These are phyloP conservation scores for Drosophila limbata DNA, from an alignment of 2,888 invertebrate species.

Conservation along the genomic window DNA sequence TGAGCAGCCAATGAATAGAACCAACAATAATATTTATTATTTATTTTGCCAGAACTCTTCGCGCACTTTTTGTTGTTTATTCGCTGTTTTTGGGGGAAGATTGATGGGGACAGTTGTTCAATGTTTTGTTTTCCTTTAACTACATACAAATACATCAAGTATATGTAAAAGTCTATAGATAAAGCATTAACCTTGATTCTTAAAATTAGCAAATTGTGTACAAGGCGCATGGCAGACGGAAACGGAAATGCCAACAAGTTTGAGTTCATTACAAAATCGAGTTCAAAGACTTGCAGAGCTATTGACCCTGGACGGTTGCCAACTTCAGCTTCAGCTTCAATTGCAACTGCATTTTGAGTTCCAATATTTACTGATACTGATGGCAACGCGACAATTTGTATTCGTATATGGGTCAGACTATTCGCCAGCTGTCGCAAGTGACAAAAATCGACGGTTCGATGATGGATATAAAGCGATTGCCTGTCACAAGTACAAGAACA, in stretches of 20 bases:
- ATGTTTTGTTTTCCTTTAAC: slow-evolving; percentile 59
- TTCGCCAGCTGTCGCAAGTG: slow-evolving; percentile 48
- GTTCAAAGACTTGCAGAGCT: slow-evolving; percentile 58
- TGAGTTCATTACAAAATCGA: slow-evolving; percentile 54
- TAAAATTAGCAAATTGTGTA: slow-evolving; percentile 71
- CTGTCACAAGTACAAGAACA: slow-evolving; percentile 44
- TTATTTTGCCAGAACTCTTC: slow-evolving; percentile 26
- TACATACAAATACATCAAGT: slow-evolving; percentile 12
- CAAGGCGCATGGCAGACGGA: slow-evolving; percentile 43
- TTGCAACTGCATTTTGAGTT: slow-evolving; percentile 10
- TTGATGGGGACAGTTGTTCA: slow-evolving; percentile 78
- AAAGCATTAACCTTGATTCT: slow-evolving; percentile 66
- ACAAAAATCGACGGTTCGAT: slow-evolving; percentile 56
- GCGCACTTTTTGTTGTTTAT: slow-evolving; percentile 37
- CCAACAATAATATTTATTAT: slow-evolving; percentile 45
- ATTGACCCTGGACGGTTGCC: slow-evolving; percentile 60
- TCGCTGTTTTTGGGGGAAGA: slow-evolving; percentile 35
- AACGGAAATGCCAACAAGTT: slow-evolving; percentile 62
- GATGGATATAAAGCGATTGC: slow-evolving; percentile 42
- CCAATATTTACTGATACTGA: neutral
- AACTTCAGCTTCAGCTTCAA: slow-evolving; percentile 27
- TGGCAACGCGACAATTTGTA: slow-evolving; percentile 45
- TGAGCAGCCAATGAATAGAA: slow-evolving; percentile 7
- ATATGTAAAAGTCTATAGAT: slow-evolving; percentile 9
- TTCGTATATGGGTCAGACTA: slow-evolving; percentile 50